Conservation (phyloP, 2,888 invertebrate genomes). For the Cephus sareptanus region DNA sequence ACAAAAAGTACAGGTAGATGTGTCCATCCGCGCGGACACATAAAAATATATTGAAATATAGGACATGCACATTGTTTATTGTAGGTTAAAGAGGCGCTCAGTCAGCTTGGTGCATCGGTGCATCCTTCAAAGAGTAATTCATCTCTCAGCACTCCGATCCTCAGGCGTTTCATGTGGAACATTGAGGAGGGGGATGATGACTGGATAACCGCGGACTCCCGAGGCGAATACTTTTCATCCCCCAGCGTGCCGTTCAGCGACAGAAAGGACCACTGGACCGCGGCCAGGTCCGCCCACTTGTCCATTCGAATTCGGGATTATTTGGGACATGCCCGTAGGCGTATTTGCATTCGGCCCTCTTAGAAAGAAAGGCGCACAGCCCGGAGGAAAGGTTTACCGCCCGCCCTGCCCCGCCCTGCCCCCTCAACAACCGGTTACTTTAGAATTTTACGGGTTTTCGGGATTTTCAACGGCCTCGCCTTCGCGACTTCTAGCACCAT, state of each 20-base stretch:
- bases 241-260: conserved; percentile 39
- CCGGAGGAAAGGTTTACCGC: too few relatives aligned
- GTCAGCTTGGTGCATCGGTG: too few relatives aligned
- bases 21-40: too few relatives aligned
- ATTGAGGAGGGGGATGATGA: too few relatives aligned
- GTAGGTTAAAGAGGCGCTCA: not conserved
- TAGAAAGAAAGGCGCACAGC: too few relatives aligned
- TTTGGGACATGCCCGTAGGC: conserved; percentile 54
- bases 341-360: conserved; percentile 16
- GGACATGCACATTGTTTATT: conserved; percentile 31
- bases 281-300: conserved; percentile 58
- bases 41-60: conserved; percentile 12
- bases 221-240: conserved; percentile 51
- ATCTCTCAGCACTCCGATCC: too few relatives aligned
- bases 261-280: conserved; percentile 55
- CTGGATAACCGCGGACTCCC: not conserved
- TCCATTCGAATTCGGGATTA: conserved; percentile 56
- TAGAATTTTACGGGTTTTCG: conserved; percentile 49
- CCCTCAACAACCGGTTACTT: conserved; percentile 41
- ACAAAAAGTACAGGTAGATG: too few relatives aligned
- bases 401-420: not conserved
- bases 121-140: too few relatives aligned
- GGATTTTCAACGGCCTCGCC: too few relatives aligned
- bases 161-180: too few relatives aligned
- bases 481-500: too few relatives aligned